A percentile compares a stretch with the other conserved stretches of the same genome.
Evolutionary conservation across 2,797 vertebrate species (phyloP).

Genomic region (Neosalanx taihuensis): DNA sequence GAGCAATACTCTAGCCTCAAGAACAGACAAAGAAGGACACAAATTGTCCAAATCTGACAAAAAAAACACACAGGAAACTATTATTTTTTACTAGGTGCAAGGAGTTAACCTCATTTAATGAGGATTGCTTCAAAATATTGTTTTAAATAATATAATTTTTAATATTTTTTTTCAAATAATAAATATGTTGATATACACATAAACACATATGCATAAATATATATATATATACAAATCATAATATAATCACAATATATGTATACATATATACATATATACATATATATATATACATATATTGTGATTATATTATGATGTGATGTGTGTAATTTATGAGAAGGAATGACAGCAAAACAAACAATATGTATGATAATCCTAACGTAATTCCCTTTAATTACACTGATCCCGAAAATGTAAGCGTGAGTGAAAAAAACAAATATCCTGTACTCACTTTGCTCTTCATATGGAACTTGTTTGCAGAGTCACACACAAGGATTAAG

Average conservation of each 20-base stretch:
- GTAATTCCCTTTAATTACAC: neutral
- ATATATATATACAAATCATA: too few species aligned
- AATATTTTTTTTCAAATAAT: too few species aligned
- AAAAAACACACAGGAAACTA: neutral
- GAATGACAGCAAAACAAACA: neutral
- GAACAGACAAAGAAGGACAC: slow-evolving; percentile 70
- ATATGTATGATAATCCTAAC: neutral
- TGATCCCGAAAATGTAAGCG: neutral
- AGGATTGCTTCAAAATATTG: too few species aligned
- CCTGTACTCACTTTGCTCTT: slow-evolving; percentile 14
- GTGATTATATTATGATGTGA: neutral
- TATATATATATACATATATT: too few species aligned
- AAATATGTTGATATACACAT: too few species aligned
- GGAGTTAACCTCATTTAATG: neutral
- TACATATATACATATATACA: too few species aligned
- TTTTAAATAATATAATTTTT: too few species aligned
- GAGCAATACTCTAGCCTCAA: slow-evolving; percentile 66
- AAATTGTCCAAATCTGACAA: slow-evolving; percentile 72
- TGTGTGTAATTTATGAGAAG: neutral
- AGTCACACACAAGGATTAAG: slow-evolving; percentile 1
- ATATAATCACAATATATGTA: too few species aligned
- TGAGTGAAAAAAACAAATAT: neutral
- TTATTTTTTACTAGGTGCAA: neutral
- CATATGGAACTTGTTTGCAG: slow-evolving; percentile 11
- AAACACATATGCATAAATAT: too few species aligned